Percentiles rank a stretch among this genome's conserved stretches.
These are phyloP conservation scores for Varecia variegata DNA, from an alignment of 2,797 vertebrate genomes.

Conservation along the genomic window DNA sequence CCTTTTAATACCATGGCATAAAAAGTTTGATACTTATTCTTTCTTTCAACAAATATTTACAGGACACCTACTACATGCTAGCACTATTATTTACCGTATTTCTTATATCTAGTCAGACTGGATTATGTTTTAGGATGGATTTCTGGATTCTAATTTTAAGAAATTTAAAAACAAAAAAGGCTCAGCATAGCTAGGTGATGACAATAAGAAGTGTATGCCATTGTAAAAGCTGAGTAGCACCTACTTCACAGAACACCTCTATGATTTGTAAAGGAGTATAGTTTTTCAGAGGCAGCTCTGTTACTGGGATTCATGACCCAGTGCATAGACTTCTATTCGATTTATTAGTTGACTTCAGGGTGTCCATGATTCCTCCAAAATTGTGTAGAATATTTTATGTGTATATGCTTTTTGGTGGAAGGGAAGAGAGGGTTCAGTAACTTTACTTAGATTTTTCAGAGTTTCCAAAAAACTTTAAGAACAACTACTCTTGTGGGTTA, in stretches of 20 bases:
- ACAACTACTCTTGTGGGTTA: background rate
- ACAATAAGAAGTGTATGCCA: background rate
- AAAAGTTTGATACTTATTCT: background rate
- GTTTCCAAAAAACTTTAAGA: constrained; percentile 1
- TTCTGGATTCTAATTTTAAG: background rate
- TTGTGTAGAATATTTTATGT: background rate
- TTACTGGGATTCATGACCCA: background rate
- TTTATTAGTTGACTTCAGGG: background rate
- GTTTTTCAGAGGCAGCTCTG: background rate
- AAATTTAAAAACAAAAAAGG: background rate
- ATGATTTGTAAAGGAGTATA: background rate
- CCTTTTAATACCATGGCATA: background rate
- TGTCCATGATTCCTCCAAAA: constrained; percentile 10
- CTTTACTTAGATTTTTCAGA: background rate
- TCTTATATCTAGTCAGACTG: background rate
- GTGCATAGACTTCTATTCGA: background rate
- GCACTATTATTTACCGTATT: background rate
- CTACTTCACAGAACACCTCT: background rate
- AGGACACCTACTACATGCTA: background rate
- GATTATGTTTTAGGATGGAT: constrained; percentile 2
- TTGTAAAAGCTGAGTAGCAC: background rate
- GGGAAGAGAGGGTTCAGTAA: background rate
- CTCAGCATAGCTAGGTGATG: background rate
- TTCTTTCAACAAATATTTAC: constrained; percentile 8
- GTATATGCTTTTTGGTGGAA: background rate